Conservation (phyloP, 2,888 invertebrate genomes). For the Eucriotettix oculatus region DNA sequence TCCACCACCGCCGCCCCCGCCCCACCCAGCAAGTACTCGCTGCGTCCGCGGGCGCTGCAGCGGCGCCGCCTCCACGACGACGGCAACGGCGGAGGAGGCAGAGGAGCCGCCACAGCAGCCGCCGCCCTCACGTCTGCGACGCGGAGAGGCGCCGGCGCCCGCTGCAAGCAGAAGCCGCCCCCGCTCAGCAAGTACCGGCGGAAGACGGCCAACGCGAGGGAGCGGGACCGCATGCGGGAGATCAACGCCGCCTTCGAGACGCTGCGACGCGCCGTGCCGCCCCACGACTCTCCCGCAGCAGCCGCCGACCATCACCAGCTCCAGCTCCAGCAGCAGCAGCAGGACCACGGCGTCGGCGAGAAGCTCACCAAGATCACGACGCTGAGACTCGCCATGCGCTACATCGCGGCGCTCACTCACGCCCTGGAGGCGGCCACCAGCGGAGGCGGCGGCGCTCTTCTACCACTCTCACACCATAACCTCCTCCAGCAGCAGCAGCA, state of each 20-base stretch:
- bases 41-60: slow-evolving; percentile 45
- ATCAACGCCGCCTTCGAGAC: slow-evolving; percentile 81
- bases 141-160: slow-evolving; percentile 13
- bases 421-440: slow-evolving; percentile 27
- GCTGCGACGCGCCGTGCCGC: slow-evolving; percentile 59
- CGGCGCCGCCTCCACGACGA: slow-evolving; percentile 26
- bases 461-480: neutral
- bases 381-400: slow-evolving; percentile 69
- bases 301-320: too few relatives aligned
- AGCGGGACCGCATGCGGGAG: slow-evolving; percentile 73
- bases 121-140: slow-evolving; percentile 20
- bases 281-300: neutral
- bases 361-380: slow-evolving; percentile 84
- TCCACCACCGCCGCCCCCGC: neutral
- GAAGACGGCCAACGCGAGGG: slow-evolving; percentile 79
- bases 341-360: slow-evolving; percentile 35
- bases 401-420: slow-evolving; percentile 59
- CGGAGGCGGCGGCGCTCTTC: neutral
- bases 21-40: slow-evolving; percentile 36
- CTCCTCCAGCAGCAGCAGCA: neutral
- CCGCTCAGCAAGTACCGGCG: slow-evolving; percentile 75
- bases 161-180: slow-evolving; percentile 33
- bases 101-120: slow-evolving; percentile 30
- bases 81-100: slow-evolving; percentile 6
- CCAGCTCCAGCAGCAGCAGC: neutral